Evolutionary conservation across 1,140 invertebrate species (phyloP), one percentile per base, ranked within the genome.

Genomic region (Drosophila nikananu): DNA sequence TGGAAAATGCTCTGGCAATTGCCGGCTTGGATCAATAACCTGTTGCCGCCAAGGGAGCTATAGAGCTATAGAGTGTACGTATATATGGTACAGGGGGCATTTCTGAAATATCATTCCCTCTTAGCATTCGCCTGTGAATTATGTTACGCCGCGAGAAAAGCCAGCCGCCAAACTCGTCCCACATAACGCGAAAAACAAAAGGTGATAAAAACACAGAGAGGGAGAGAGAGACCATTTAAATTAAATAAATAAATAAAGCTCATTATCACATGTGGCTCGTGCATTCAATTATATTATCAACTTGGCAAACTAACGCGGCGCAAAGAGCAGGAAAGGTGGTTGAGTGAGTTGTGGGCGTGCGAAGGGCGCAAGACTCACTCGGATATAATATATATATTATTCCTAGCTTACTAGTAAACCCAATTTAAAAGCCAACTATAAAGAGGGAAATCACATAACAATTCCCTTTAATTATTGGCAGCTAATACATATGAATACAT

Each of bases 161-260:
- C 51, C 51, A 32, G 39, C 39, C 57, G 23, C 58, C 58, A 48
- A 60, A 60, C 65, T 48, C 49, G 65, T 67, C 65, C 65, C 65
- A 65, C 60, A 67, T 67, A 67, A 67, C 42, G 59, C 64, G 54
- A 44, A 44, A 54, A 61, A 75, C 55, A 74, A 55, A 71, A 35
- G 41, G 42, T 25, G 42, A 48, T 41, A 65, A 37, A 30, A 48
- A 21, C 3, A 17, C 10, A 35, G 21, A 23, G 42, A 27, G 12
- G n/a, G 55, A 39, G n/a, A 27, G n/a, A 35, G 57, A 7, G 23
- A 27, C 59, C 48, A 21, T 55, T 74, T 48, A 75, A 76, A 83
- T 89, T 89, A 75, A 66, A 76, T 89, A 84, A 89, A 90, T 84
- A 89, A 89, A 89, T 90, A 89, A 86, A 90, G 77, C 80, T 70